phyloP scores from a whole-genome alignment of 2,888 invertebrate genomes.

The Hedya salicella region DNA sequence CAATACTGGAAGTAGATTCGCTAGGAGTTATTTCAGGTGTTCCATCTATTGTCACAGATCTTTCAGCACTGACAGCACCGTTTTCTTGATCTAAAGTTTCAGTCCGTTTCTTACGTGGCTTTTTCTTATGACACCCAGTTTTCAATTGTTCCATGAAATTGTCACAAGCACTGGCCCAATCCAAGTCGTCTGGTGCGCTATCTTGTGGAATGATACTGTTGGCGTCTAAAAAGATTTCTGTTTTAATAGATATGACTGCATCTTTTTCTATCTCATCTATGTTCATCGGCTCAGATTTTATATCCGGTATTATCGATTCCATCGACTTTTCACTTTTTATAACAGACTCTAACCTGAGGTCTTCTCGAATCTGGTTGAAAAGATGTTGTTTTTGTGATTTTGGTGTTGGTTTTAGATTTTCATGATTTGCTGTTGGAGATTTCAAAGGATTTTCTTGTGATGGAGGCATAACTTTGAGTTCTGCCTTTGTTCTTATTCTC shows the following conservation, averaged over 20 bases:
- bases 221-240: constrained; percentile 63
- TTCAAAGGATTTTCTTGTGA: constrained; percentile 64
- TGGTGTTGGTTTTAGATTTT: constrained; percentile 67
- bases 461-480: constrained; percentile 88
- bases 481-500: constrained; percentile 94
- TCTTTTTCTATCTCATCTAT: constrained; percentile 87
- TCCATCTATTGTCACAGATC: constrained; percentile 40
- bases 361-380: constrained; percentile 80
- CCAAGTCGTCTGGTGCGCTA: constrained; percentile 64
- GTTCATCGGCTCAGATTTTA: constrained; percentile 88
- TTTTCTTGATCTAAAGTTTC: constrained; percentile 61
- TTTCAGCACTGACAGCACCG: constrained; percentile 57
- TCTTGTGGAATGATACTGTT: constrained; percentile 46
- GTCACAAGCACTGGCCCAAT: constrained; percentile 90
- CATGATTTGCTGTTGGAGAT: constrained; percentile 54
- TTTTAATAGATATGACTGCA: constrained; percentile 76
- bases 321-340: constrained; percentile 86
- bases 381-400: constrained; percentile 77
- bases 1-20: constrained; percentile 41
- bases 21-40: constrained; percentile 26
- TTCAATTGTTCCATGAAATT: constrained; percentile 91
- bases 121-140: constrained; percentile 85
- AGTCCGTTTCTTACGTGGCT: constrained; percentile 79
- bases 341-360: constrained; percentile 80
- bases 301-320: constrained; percentile 81